phyloP scores from a whole-genome alignment of 2,113 vertebrate species.

The Pithys albifrons region DNA sequence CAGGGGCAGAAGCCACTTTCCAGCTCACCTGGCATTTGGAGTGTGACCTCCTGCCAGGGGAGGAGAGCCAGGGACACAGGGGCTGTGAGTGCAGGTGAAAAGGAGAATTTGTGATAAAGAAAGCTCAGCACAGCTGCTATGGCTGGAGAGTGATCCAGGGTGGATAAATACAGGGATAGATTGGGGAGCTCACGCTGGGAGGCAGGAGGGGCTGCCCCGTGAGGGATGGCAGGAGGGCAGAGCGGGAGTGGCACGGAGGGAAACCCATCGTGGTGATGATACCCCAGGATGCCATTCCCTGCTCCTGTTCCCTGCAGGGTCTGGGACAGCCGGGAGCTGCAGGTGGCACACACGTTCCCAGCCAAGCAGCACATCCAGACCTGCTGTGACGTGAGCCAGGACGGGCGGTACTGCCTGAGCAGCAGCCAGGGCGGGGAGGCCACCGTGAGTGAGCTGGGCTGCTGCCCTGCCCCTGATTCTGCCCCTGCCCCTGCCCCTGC shows the following conservation, averaged over 20 bases:
- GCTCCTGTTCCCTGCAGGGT: slow-evolving; percentile 72
- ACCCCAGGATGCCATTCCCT: neutral
- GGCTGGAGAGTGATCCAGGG: neutral
- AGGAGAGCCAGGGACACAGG: neutral
- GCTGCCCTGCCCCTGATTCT: neutral
- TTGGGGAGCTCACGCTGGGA: neutral
- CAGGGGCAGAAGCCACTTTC: neutral
- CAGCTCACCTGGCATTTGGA: neutral
- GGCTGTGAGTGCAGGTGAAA: rapidly evolving
- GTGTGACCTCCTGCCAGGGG: neutral
- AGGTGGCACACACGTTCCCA: slow-evolving; percentile 87
- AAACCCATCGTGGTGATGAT: rapidly evolving
- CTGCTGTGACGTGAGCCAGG: slow-evolving; percentile 86
- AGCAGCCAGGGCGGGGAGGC: slow-evolving; percentile 92
- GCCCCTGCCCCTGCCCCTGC: too few species aligned
- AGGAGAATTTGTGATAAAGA: neutral
- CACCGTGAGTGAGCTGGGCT: slow-evolving; percentile 79
- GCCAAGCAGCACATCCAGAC: slow-evolving; percentile 93
- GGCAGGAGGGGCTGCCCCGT: neutral
- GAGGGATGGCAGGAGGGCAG: neutral
- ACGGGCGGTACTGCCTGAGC: slow-evolving; percentile 84
- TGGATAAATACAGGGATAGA: neutral
- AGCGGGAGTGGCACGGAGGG: rapidly evolving
- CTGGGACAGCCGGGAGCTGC: slow-evolving; percentile 91
- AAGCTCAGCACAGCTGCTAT: neutral